Evolutionary conservation across 1,140 invertebrate genomes (phyloP).

Genomic region (Chlorops oryzae): DNA sequence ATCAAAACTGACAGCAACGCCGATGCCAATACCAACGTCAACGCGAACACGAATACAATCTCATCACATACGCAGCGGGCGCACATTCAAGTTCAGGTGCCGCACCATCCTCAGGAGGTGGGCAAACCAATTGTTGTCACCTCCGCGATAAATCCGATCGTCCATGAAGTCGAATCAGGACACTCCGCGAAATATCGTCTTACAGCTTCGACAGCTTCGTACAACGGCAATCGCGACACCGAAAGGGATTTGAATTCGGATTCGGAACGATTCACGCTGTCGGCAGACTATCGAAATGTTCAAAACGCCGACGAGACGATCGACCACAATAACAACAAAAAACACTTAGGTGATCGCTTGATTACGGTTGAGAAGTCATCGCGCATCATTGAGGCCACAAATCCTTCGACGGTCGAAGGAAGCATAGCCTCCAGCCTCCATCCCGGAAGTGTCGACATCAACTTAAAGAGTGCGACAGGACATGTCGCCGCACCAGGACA

Average conservation of each 20-base stretch:
- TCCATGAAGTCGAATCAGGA: neutral
- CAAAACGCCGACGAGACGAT: neutral
- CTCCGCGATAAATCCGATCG: constrained; percentile 25
- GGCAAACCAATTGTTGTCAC: constrained; percentile 28
- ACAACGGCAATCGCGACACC: too few relatives aligned
- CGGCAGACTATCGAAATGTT: too few relatives aligned
- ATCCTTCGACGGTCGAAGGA: constrained; percentile 6
- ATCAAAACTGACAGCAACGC: neutral
- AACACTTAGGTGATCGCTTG: constrained; percentile 15
- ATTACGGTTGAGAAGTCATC: constrained; percentile 23
- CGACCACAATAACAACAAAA: neutral
- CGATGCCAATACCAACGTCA: too few relatives aligned
- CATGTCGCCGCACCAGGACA: constrained; percentile 46
- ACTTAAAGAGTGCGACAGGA: constrained; percentile 28
- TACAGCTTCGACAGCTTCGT: neutral
- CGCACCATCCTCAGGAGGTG: constrained; percentile 15
- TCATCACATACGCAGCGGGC: too few relatives aligned
- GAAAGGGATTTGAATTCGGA: too few relatives aligned
- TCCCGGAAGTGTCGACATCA: constrained; percentile 42
- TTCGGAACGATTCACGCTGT: too few relatives aligned
- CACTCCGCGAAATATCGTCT: neutral
- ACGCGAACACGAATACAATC: neutral
- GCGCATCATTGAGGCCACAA: constrained; percentile 4
- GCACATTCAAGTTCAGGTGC: constrained; percentile 41
- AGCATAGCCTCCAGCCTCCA: constrained; percentile 32